Evolutionary conservation across 2,888 invertebrate species (phyloP).

Genomic region (Dolichopus griseipennis): DNA sequence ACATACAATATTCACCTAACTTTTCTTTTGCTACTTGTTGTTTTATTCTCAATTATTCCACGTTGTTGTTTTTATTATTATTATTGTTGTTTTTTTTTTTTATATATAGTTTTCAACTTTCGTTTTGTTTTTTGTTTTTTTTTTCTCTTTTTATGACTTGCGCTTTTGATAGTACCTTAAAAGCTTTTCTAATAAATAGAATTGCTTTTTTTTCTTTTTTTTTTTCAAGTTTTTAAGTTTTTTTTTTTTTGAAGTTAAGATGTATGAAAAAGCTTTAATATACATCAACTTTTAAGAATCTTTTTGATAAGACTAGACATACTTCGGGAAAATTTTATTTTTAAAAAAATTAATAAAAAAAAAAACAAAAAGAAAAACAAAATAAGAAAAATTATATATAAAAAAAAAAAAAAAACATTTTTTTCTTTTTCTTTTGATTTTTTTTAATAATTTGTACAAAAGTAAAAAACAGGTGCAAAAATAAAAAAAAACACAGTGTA

Average conservation of each 20-base stretch:
- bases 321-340: neutral
- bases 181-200: neutral
- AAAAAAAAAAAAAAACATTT: no score
- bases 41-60: no score
- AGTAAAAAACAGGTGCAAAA: no score
- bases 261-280: constrained; percentile 2
- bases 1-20: no score
- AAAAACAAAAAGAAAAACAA: neutral
- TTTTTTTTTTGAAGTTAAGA: neutral
- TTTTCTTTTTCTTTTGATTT: neutral
- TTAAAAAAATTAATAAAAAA: neutral
- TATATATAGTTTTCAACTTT: no score
- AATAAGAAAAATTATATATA: no score
- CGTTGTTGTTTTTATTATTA: no score
- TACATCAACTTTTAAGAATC: neutral
- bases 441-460: no score
- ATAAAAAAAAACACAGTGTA: no score
- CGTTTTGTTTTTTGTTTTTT: no score
- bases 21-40: no score
- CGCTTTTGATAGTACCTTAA: neutral
- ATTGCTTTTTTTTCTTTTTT: neutral
- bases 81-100: no score
- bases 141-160: neutral
- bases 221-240: neutral
- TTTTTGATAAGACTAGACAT: constrained; percentile 6